A percentile compares a stretch with the other conserved stretches of the same genome.
Conservation (phyloP, 2,888 invertebrate species). For the Dryococelus australis region DNA sequence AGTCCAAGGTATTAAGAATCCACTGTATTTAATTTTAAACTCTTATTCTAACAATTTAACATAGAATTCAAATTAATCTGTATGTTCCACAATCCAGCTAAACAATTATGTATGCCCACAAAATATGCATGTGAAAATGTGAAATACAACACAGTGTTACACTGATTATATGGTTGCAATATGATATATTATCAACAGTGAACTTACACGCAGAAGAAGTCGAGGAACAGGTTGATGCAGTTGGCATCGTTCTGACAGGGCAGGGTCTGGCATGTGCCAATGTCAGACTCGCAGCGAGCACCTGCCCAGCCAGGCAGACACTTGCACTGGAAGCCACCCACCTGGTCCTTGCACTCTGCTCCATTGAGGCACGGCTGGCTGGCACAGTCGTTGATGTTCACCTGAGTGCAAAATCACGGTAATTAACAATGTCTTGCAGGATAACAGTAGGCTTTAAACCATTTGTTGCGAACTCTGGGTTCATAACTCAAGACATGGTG, state of each 20-base stretch:
- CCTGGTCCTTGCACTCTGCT: constrained; percentile 86
- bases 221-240: constrained; percentile 91
- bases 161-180: too few species aligned
- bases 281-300: constrained; percentile 82
- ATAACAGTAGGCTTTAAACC: background rate
- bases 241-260: constrained; percentile 94
- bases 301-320: constrained; percentile 91
- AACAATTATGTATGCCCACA: too few species aligned
- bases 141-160: too few species aligned
- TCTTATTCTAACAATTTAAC: too few species aligned
- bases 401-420: constrained; percentile 51
- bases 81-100: too few species aligned
- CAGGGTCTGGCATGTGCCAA: constrained; percentile 83
- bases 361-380: constrained; percentile 87
- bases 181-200: too few species aligned
- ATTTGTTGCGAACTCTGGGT: background rate
- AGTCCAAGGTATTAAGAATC: too few species aligned
- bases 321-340: constrained; percentile 82
- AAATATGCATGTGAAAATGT: too few species aligned
- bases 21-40: too few species aligned
- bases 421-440: constrained; percentile 29
- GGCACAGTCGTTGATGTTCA: constrained; percentile 87
- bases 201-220: constrained; percentile 89
- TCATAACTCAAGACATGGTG: background rate
- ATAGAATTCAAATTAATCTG: too few species aligned